These are phyloP conservation scores for Otolemur garnettii DNA, from an alignment of 2,113 vertebrate species.

Conservation along the genomic window DNA sequence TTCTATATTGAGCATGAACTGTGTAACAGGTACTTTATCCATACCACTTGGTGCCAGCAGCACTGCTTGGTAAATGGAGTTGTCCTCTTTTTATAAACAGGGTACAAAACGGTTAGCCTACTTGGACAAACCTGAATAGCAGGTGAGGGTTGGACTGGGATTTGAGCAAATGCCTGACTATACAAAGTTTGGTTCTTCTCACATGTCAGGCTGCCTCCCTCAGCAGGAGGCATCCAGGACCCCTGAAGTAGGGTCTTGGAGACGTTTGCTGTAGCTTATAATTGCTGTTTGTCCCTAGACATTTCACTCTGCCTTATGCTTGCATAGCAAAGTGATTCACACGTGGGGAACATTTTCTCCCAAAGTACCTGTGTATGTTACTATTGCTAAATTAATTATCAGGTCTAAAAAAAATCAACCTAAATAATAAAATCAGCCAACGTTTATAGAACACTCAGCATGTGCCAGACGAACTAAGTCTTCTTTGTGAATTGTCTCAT, in stretches of 20 bases:
- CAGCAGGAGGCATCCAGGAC: background rate
- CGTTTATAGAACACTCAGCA: background rate
- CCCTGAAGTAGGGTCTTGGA: background rate
- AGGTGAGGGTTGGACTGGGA: background rate
- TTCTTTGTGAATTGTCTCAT: constrained; percentile 38
- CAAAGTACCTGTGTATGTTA: constrained; percentile 9
- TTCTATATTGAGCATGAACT: background rate
- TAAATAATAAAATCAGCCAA: constrained; percentile 42
- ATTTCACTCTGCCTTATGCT: background rate
- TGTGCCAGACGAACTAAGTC: background rate
- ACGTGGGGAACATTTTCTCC: constrained; percentile 30
- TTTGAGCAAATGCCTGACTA: constrained; percentile 19
- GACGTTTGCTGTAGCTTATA: background rate
- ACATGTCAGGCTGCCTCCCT: background rate
- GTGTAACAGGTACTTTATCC: background rate
- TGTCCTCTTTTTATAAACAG: background rate
- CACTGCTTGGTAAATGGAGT: too few species aligned
- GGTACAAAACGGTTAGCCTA: background rate
- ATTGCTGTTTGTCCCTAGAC: background rate
- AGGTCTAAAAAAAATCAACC: background rate
- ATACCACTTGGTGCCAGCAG: background rate
- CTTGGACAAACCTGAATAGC: background rate
- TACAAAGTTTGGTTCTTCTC: background rate
- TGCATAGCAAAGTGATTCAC: constrained; percentile 9
- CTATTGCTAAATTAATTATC: constrained; percentile 61